These are phyloP conservation scores for Hermetia illucens DNA, from an alignment of 1,140 invertebrate genomes.

Conservation along the genomic window DNA sequence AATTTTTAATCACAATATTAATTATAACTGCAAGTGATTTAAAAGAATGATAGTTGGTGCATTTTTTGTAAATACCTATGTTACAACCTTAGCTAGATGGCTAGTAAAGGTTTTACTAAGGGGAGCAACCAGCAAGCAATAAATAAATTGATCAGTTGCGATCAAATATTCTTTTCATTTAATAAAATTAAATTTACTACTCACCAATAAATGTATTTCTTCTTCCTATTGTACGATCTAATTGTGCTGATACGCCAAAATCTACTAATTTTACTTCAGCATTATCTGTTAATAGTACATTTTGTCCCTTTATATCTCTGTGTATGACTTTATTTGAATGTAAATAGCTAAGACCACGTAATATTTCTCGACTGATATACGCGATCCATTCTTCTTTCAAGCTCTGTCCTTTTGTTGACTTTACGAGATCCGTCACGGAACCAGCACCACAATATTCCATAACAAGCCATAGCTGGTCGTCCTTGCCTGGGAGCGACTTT, in stretches of 20 bases:
- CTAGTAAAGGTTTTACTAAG: no score
- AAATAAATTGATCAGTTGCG: no score
- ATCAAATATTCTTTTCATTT: no score
- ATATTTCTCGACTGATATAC: conserved; percentile 95
- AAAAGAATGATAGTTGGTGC: no score
- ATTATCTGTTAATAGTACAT: conserved; percentile 98
- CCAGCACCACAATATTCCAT: conserved; percentile 99
- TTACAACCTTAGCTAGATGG: no score
- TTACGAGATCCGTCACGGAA: conserved; percentile 97
- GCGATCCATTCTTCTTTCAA: conserved; percentile 99
- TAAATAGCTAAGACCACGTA: conserved; percentile 91
- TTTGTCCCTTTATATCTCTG: conserved; percentile 99
- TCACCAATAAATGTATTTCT: conserved; percentile 97
- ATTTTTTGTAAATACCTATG: no score
- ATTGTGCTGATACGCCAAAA: conserved; percentile 98
- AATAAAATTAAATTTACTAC: no score
- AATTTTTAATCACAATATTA: no score
- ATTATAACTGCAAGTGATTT: no score
- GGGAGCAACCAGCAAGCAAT: no score
- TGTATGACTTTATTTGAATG: conserved; percentile 99
- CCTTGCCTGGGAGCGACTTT: conserved; percentile 95
- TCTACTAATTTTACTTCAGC: conserved; percentile 99
- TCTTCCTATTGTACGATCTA: conserved; percentile 96
- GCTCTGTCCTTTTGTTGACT: conserved; percentile 95
- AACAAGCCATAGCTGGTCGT: conserved; percentile 98